Percentiles rank a stretch among this genome's conserved stretches.
Conservation (phyloP, 2,113 vertebrate species). For the Neomonachus schauinslandi region DNA sequence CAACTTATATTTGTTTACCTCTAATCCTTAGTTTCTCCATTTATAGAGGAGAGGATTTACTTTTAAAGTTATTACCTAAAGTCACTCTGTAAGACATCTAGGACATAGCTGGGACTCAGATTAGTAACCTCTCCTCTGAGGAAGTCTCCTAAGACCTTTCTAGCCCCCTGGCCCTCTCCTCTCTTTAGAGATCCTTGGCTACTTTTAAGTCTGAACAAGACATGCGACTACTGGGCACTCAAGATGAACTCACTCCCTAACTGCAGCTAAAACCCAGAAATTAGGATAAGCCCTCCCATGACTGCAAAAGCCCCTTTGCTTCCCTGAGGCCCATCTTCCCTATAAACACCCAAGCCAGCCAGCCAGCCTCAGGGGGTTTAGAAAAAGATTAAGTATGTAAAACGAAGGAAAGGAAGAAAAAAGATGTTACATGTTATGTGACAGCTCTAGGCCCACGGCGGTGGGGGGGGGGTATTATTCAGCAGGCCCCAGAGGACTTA, state of each 20-base stretch:
- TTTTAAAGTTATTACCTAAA: constrained; percentile 23
- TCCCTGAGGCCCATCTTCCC: background rate
- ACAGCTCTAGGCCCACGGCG: constrained; percentile 26
- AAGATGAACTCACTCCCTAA: background rate
- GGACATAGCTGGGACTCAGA: background rate
- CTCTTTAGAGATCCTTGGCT: background rate
- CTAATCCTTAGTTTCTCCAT: constrained; percentile 18
- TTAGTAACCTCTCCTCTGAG: background rate
- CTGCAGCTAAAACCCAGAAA: background rate
- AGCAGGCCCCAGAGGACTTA: background rate
- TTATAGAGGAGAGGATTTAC: background rate
- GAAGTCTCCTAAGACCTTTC: background rate
- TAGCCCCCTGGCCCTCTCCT: background rate
- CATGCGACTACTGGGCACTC: background rate
- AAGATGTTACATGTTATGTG: background rate
- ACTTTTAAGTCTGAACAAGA: background rate
- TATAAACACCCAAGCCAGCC: background rate
- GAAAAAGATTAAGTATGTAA: background rate
- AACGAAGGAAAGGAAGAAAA: background rate
- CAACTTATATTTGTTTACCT: background rate
- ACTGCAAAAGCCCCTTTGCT: background rate
- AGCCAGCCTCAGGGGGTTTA: background rate
- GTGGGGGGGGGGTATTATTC: background rate
- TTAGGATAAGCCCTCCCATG: background rate
- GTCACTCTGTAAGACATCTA: background rate